Conservation (phyloP, 2,888 invertebrate genomes). For the Oegoconia quadripuncta region DNA sequence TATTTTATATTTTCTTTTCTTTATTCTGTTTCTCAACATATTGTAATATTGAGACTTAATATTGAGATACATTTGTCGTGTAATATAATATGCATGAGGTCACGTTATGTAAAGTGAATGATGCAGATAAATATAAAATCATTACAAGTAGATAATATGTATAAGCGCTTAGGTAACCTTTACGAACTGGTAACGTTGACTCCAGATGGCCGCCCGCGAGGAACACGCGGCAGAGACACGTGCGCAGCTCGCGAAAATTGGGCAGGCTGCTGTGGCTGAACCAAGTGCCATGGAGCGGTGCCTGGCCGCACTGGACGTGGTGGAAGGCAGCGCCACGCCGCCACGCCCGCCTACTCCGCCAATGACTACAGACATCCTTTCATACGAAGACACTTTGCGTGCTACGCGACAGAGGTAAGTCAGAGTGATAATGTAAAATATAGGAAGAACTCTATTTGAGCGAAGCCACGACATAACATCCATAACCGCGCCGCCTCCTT, state of each 20-base stretch:
- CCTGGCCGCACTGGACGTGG: conserved; percentile 59
- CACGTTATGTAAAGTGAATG: no score
- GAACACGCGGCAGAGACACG: conserved; percentile 50
- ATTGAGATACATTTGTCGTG: no score
- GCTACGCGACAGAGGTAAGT: conserved; percentile 46
- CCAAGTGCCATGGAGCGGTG: conserved; percentile 64
- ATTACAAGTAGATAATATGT: no score
- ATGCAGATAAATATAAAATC: no score
- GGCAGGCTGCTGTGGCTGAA: conserved; percentile 58
- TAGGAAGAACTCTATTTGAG: no score
- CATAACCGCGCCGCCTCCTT: no score
- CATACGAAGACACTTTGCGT: conserved; percentile 60
- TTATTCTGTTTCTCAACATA: no score
- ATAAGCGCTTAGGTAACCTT: not conserved
- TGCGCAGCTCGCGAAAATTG: conserved; percentile 59
- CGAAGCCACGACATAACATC: not conserved
- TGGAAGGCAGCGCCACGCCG: conserved; percentile 57
- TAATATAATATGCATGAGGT: no score
- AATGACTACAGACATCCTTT: conserved; percentile 54
- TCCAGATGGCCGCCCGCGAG: conserved; percentile 53
- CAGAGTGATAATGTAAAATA: not conserved
- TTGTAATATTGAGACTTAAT: no score
- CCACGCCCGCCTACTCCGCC: conserved; percentile 56
- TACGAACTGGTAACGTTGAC: not conserved
- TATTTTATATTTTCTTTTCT: no score